phyloP scores from a whole-genome alignment of 2,888 invertebrate species.

The Flexamia atlantica region DNA sequence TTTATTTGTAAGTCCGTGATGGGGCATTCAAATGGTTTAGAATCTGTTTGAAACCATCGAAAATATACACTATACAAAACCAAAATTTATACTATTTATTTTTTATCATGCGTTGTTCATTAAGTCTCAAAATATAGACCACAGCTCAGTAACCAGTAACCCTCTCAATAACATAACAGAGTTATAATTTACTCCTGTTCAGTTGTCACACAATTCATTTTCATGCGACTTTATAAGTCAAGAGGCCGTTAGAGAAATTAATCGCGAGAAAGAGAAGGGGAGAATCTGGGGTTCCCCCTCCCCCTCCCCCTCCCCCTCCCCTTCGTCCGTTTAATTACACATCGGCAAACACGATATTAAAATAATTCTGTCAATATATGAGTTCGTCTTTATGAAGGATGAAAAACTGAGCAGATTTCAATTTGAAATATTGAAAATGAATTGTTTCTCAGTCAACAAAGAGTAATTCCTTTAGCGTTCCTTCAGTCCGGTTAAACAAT shows the following conservation, averaged over 20 bases:
- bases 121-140: too few species aligned
- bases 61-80: too few species aligned
- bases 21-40: too few species aligned
- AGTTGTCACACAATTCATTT: slow-evolving; percentile 40
- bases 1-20: too few species aligned
- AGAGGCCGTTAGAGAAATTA: slow-evolving; percentile 49
- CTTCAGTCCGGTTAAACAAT: slow-evolving; percentile 44
- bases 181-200: slow-evolving; percentile 22
- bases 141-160: not conserved
- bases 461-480: slow-evolving; percentile 52
- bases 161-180: not conserved
- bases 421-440: slow-evolving; percentile 55
- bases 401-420: slow-evolving; percentile 50
- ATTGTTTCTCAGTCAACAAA: slow-evolving; percentile 45
- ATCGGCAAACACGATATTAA: slow-evolving; percentile 61
- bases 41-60: too few species aligned
- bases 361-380: slow-evolving; percentile 64
- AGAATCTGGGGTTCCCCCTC: not conserved
- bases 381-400: slow-evolving; percentile 45
- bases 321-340: slow-evolving; percentile 57
- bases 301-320: slow-evolving; percentile 1
- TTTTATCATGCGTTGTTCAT: too few species aligned
- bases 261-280: not conserved
- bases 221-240: slow-evolving; percentile 39
- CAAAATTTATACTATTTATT: too few species aligned